Evolutionary conservation across 2,888 invertebrate genomes (phyloP).

Genomic region (Scelioninae gen. 2): DNA sequence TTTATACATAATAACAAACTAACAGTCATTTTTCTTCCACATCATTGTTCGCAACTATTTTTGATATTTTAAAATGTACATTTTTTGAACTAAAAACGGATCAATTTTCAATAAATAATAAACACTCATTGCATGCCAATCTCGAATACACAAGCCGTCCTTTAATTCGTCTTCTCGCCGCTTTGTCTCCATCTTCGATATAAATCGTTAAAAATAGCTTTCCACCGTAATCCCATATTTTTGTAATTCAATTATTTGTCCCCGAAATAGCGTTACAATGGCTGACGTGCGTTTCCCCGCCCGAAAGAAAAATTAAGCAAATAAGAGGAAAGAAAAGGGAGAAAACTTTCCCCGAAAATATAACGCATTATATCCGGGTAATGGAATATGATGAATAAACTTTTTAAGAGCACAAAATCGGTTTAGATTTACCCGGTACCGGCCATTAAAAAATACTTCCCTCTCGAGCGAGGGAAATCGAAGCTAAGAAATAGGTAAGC

Average conservation of each 20-base stretch:
- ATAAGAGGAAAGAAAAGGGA: constrained; percentile 7
- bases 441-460: constrained; percentile 41
- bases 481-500: constrained; percentile 52
- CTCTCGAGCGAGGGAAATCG: constrained; percentile 33
- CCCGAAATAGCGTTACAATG: background rate
- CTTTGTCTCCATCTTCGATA: no score
- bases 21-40: no score
- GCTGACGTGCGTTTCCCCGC: background rate
- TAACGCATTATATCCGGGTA: constrained; percentile 47
- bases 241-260: constrained; percentile 2
- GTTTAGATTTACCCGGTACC: constrained; percentile 38
- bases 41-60: no score
- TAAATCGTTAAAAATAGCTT: no score
- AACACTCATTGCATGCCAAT: no score
- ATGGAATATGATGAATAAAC: constrained; percentile 56
- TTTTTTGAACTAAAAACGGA: no score
- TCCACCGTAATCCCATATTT: background rate
- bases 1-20: no score
- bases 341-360: constrained; percentile 28
- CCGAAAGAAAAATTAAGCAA: constrained; percentile 25
- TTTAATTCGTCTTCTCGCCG: no score
- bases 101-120: no score
- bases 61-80: no score
- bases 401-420: constrained; percentile 51
- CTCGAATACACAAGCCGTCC: no score